phyloP scores from a whole-genome alignment of 2,113 vertebrate genomes.

The Pachypanchax playfairii region DNA sequence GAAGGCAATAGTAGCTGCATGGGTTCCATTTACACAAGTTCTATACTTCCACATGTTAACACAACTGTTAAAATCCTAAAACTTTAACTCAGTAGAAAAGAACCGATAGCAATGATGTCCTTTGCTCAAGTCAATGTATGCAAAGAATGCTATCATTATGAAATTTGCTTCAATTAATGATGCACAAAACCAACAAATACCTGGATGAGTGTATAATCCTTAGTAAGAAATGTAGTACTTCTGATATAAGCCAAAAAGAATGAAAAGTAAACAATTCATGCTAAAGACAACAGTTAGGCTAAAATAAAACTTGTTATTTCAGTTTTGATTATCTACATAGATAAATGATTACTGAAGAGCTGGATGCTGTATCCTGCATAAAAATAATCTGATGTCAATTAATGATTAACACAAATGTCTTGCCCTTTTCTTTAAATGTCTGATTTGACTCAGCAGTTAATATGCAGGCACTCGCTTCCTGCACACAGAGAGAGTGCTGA shows the following conservation, averaged over 20 bases:
- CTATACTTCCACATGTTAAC: slow-evolving; percentile 15
- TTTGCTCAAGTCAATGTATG: too few species aligned
- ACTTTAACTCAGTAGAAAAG: background rate
- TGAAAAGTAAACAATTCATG: too few species aligned
- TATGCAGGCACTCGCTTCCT: slow-evolving; percentile 57
- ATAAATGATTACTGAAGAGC: slow-evolving; percentile 61
- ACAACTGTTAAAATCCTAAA: slow-evolving; percentile 39
- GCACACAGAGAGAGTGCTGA: slow-evolving; percentile 57
- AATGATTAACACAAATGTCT: slow-evolving; percentile 81
- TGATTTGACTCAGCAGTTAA: slow-evolving; percentile 73
- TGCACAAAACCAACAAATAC: too few species aligned
- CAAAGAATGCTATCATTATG: too few species aligned
- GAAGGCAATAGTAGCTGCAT: slow-evolving; percentile 48
- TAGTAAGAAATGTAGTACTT: too few species aligned
- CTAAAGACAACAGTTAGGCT: too few species aligned
- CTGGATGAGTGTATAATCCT: too few species aligned
- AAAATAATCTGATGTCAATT: slow-evolving; percentile 81
- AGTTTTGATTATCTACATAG: slow-evolving; percentile 46
- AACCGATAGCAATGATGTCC: too few species aligned
- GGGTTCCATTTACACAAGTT: slow-evolving; percentile 32
- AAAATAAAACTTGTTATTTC: slow-evolving; percentile 40
- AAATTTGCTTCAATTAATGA: too few species aligned
- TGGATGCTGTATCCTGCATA: slow-evolving; percentile 74
- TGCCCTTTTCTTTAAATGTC: slow-evolving; percentile 71
- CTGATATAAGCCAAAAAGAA: too few species aligned